Conservation (phyloP, 2,888 invertebrate species). For the Limnephilus marmoratus region DNA sequence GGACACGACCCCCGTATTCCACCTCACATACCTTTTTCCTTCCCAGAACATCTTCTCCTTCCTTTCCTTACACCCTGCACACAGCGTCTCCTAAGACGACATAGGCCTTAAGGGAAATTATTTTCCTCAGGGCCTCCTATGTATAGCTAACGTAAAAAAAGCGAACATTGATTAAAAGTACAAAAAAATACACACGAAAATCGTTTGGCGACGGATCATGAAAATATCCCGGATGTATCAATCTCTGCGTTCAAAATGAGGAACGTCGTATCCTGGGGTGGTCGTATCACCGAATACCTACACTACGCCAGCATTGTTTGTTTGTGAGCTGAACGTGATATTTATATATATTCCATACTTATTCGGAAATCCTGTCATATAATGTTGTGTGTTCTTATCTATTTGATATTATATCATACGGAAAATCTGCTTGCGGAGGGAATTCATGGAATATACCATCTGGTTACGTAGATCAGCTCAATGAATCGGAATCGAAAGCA, state of each 20-base stretch:
- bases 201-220: neutral
- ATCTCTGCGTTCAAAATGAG: neutral
- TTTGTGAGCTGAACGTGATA: neutral
- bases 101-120: no score
- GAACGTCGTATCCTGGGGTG: no score
- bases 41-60: no score
- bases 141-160: no score
- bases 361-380: neutral
- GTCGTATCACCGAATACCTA: neutral
- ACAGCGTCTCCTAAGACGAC: no score
- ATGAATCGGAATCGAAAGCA: neutral
- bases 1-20: no score
- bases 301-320: neutral
- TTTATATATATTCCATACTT: neutral
- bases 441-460: neutral
- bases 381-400: neutral
- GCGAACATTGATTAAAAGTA: neutral
- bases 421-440: neutral
- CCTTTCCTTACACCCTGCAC: no score
- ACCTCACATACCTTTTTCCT: no score
- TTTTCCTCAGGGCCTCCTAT: no score
- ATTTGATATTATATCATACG: neutral
- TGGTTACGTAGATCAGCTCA: neutral
- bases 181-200: neutral
- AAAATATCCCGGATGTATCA: neutral